Evolutionary conservation across 1,140 invertebrate species (phyloP).

Genomic region (Gonioctena quinquepunctata): DNA sequence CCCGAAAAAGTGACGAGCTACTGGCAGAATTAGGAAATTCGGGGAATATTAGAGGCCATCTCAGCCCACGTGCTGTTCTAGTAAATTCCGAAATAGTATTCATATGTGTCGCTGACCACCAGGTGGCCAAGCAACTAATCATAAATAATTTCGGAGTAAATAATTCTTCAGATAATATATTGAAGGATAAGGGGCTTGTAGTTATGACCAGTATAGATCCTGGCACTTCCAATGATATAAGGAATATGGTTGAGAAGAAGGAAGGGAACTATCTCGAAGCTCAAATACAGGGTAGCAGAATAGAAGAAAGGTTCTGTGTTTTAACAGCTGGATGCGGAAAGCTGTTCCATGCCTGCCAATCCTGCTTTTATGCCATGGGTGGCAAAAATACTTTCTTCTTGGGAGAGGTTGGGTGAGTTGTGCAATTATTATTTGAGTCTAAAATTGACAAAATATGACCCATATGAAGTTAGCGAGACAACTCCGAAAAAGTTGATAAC

Average conservation of each 20-base stretch:
- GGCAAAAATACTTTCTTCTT: conserved; percentile 85
- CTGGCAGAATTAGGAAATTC: conserved; percentile 32
- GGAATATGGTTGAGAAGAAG: conserved; percentile 82
- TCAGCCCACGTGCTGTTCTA: conserved; percentile 89
- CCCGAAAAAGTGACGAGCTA: conserved; percentile 66
- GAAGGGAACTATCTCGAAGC: conserved; percentile 94
- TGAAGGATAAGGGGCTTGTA: conserved; percentile 84
- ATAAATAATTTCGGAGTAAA: conserved; percentile 94
- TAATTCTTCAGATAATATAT: conserved; percentile 67
- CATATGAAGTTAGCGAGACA: too few species aligned
- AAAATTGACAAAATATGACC: too few species aligned
- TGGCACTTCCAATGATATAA: conserved; percentile 90
- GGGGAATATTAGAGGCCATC: conserved; percentile 34
- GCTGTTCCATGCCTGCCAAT: conserved; percentile 89
- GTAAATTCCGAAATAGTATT: conserved; percentile 90
- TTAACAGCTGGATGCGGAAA: conserved; percentile 84
- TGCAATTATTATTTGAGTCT: background rate
- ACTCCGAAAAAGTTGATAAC: too few species aligned
- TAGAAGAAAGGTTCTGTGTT: conserved; percentile 87
- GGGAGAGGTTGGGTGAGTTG: conserved; percentile 77
- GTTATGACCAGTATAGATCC: conserved; percentile 96
- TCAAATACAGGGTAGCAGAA: conserved; percentile 84
- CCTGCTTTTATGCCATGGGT: conserved; percentile 90
- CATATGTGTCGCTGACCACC: conserved; percentile 90
- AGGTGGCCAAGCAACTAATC: conserved; percentile 93